Evolutionary conservation across 2,797 vertebrate species (phyloP), one percentile per base, ranked within the genome.

Genomic region (Kryptopterus vitreolus): DNA sequence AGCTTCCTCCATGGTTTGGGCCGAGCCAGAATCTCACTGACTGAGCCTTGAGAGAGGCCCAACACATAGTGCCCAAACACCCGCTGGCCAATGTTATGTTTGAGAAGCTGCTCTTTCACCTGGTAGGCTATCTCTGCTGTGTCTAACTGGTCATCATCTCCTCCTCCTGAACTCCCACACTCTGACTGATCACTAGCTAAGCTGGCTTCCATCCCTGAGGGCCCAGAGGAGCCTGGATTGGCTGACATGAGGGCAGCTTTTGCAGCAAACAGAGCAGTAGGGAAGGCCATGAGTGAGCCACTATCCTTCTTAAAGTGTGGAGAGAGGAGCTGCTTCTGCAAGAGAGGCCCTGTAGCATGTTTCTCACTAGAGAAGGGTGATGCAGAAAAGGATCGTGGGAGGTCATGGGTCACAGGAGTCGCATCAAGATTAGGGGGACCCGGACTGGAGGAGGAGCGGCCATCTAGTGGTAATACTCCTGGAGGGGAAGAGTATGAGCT

Each of bases 1-100:
- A 99, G 95, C 92, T 99, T 99, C 90, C 97, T 95, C 98, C 98
- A 99, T 83, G 98, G 98, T 89, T 99, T 99, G 89, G 98, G 98
- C 78, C 98, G 92, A 0, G 98, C 98, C 90, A 99, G 91, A 86
- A 99, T 99, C 93, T 99, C 98, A 0, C 98, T 99, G 91, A 99
- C 98, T 0, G 98, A 99, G 86, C 98, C 98, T 90, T 99, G 98
- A 0, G 98, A 99, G 76, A 99, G 94, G 75, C 98, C 98, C 88
- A 99, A 93, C 78, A 99, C 98, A 0, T 99, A 99, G 88, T 99
- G 98, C 53, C 98, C 98, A 0, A 99, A 99, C 76, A 99, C 98
- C 0, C 97, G 93, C 88, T 99, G 98, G 79, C 98, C 98, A 0
- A 99, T 99, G 92, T 99, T 99, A 91, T 99, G 98, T 82, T 98